Evolutionary conservation across 2,797 vertebrate species (phyloP).

Genomic region (Heteromormyrus szaboi): DNA sequence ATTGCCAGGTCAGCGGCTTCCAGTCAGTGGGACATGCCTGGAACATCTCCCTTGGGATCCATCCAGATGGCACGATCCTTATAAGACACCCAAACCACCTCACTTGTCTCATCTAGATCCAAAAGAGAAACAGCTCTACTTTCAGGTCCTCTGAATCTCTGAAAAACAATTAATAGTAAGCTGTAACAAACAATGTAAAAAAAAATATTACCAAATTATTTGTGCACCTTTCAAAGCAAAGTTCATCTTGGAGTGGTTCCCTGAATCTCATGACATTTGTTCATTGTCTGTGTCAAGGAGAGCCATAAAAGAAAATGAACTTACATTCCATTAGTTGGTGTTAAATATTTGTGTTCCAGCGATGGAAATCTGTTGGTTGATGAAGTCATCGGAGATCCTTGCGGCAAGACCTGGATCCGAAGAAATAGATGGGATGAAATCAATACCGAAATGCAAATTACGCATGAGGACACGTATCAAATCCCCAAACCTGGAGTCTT

Average conservation of each 20-base stretch:
- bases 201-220: background rate
- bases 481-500: background rate
- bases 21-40: background rate
- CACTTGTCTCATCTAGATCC: background rate
- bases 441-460: background rate
- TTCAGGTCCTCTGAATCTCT: background rate
- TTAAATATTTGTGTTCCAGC: background rate
- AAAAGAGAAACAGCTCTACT: background rate
- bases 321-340: background rate
- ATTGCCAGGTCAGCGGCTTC: background rate
- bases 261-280: background rate
- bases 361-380: background rate
- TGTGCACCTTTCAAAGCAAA: background rate
- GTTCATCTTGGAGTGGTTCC: background rate
- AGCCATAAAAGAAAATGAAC: background rate
- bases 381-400: background rate
- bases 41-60: background rate
- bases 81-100: background rate
- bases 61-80: background rate
- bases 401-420: background rate
- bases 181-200: background rate
- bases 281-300: background rate
- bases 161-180: background rate
- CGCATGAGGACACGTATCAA: background rate
- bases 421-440: background rate